Evolutionary conservation across 1,140 invertebrate genomes (phyloP), one percentile per base, ranked within the genome.

Genomic region (Ceratina japonica): DNA sequence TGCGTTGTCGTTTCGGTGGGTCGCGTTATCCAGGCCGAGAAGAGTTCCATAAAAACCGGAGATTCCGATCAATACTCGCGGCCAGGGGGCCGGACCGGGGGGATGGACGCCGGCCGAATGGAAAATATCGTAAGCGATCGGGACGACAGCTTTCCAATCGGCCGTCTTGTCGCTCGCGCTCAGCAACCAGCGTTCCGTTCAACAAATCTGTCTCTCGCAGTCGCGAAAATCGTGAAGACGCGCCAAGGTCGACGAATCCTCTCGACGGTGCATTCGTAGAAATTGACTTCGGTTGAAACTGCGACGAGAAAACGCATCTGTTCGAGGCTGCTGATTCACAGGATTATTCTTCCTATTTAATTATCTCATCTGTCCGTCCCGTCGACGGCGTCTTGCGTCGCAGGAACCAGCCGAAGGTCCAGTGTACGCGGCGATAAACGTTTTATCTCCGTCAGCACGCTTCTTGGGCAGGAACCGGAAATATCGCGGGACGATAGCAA

Each of bases 401-500:
- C 79, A 58, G 81, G 24, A 83, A 80, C 80, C 66, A 54, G 76
- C 66, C 69, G 61, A 88, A 77, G 80, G 76, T 84, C 80, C 75
- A 54, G 74, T 73, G 12, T 56, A 58, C 54, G 59, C 52, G 18
- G 66, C 75, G 85, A 89, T 89, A 89, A 70, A 91, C 69, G 64
- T 82, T 89, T 89, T 91, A 91, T 91, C 91, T 86, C 87, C 63
- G 75, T 68, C 64, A 87, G 82, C 90, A 81, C 81, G 70, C 87
- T 89, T 88, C 90, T 91, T 91, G 86, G 80, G 84, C 90, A 91
- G 91, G 90, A 91, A 91, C 91, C 89, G 91, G 91, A 91, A 90
- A 89, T 89, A 81, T 85, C 59, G 84, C 84, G 64, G 51, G 64
- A 77, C 77, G 90, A 91, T 91, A 88, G 70, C 69, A 54, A n/a